Base-by-base conservation (phyloP, 2,113 vertebrate species). In the Colistium nudipinnis region DNA sequence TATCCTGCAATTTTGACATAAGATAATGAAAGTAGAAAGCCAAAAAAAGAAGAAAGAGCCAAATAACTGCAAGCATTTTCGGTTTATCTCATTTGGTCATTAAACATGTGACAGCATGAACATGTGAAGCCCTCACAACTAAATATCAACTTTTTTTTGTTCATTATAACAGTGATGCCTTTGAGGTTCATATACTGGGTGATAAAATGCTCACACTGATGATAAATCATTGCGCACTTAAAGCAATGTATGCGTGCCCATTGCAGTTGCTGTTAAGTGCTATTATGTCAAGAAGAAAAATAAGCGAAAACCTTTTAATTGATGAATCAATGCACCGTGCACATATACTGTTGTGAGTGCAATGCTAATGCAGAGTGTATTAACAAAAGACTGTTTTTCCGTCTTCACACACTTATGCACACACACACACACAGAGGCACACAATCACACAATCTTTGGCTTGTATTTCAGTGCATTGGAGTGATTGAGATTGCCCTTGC, bases 401-500 rank as follows among this genome's bases (percentile, higher is more conserved):
- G 55, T 57, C 49, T 68, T 75, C 17, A 61, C 49, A 62, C 48
- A 57, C 68, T 59, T 69, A 65, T 57, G 33, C 84, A 47, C 62
- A 53, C 84, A 76, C 77, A 68, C 66, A 81, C 77, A 65, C 39
- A 60, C 57, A 47, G 43, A 39, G 27, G 33, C 48, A 60, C 33
- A 31, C 7, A 25, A 19, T 17, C 33, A 41, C 60, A 47, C 24
- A 12, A 28, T 65, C 24, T 47, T 27, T 35, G 43, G 82, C 52
- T 63, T 35, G 30, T 75, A 48, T 30, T 55, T 54, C 66, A 35
- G 51, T 51, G 51, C 64, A 70, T 79, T 78, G 60, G 69, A 84
- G 80, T 84, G 87, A 90, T 80, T 80, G 83, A 87, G 88, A 88
- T 90, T 89, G 75, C 69, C 74, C 88, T 93, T 89, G 91, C 90